A percentile compares a stretch with the other conserved stretches of the same genome.
phyloP scores from a whole-genome alignment of 1,140 invertebrate genomes.

The Drosophila lacertosa region DNA sequence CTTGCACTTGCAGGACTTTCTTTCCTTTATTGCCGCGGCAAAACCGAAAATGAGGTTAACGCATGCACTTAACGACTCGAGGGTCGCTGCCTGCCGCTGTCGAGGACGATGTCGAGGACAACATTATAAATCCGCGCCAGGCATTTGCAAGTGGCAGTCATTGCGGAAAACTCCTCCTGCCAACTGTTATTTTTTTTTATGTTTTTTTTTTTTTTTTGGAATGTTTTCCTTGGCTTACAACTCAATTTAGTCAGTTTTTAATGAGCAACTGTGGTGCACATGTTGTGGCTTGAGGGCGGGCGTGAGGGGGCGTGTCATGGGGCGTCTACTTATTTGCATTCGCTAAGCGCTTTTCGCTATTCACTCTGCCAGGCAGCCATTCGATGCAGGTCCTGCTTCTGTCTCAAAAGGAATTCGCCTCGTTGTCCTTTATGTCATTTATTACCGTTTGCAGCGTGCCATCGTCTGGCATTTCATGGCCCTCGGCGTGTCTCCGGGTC shows the following conservation, averaged over 20 bases:
- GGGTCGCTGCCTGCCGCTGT: conserved; percentile 52
- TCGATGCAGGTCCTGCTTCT: conserved; percentile 47
- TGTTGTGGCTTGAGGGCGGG: conserved; percentile 14
- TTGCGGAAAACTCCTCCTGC: conserved; percentile 33
- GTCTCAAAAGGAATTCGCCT: conserved; percentile 64
- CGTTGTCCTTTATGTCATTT: conserved; percentile 76
- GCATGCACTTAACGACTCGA: conserved; percentile 79
- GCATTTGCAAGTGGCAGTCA: conserved; percentile 79
- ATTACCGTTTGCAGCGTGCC: conserved; percentile 59
- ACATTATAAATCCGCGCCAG: conserved; percentile 79
- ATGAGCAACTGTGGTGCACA: conserved; percentile 66
- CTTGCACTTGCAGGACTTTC: conserved; percentile 37
- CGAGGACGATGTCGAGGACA: conserved; percentile 69
- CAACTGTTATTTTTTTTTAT: conserved; percentile 53
- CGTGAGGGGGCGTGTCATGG: conserved; percentile 16
- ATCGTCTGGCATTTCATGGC: conserved; percentile 19
- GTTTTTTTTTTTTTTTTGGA: conserved; percentile 53
- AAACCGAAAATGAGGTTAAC: conserved; percentile 73
- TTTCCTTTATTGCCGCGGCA: conserved; percentile 52
- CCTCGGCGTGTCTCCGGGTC: neutral
- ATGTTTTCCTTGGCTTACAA: conserved; percentile 63
- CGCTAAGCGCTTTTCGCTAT: conserved; percentile 71
- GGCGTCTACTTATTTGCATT: conserved; percentile 63
- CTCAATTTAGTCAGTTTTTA: conserved; percentile 79
- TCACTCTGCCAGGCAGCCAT: conserved; percentile 40